These are phyloP conservation scores for Drosophila sproati DNA, from an alignment of 1,140 invertebrate genomes.

Conservation along the genomic window DNA sequence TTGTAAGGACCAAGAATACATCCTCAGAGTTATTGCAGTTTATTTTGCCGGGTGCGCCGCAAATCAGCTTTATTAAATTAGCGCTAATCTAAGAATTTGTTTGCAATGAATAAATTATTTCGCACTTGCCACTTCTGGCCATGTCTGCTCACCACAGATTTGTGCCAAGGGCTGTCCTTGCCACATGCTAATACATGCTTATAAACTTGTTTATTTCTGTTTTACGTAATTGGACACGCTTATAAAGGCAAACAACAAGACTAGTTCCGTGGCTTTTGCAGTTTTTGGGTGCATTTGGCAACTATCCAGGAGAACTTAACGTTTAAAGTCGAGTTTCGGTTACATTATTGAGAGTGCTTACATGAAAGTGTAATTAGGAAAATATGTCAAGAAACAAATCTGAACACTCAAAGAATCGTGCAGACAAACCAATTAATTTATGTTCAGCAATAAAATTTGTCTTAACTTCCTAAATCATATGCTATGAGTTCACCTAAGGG, in stretches of 20 bases:
- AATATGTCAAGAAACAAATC: too few relatives aligned
- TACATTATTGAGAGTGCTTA: not conserved
- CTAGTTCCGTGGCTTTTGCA: conserved; percentile 19
- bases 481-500: too few relatives aligned
- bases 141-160: not conserved
- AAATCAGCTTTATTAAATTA: conserved; percentile 41
- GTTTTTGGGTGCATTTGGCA: conserved; percentile 14
- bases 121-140: conserved; percentile 4
- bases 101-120: conserved; percentile 45
- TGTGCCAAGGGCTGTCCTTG: conserved; percentile 5
- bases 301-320: conserved; percentile 18
- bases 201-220: conserved; percentile 1
- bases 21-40: not conserved
- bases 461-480: too few relatives aligned
- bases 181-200: not conserved
- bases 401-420: too few relatives aligned
- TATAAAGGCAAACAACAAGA: conserved; percentile 1
- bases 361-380: too few relatives aligned
- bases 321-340: conserved; percentile 11
- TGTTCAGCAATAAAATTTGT: too few relatives aligned
- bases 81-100: conserved; percentile 46
- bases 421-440: too few relatives aligned
- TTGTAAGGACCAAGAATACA: not conserved
- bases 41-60: not conserved
- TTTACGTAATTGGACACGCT: not conserved